Evolutionary conservation across 2,888 invertebrate genomes (phyloP).

Genomic region (Drosophila paranaensis): DNA sequence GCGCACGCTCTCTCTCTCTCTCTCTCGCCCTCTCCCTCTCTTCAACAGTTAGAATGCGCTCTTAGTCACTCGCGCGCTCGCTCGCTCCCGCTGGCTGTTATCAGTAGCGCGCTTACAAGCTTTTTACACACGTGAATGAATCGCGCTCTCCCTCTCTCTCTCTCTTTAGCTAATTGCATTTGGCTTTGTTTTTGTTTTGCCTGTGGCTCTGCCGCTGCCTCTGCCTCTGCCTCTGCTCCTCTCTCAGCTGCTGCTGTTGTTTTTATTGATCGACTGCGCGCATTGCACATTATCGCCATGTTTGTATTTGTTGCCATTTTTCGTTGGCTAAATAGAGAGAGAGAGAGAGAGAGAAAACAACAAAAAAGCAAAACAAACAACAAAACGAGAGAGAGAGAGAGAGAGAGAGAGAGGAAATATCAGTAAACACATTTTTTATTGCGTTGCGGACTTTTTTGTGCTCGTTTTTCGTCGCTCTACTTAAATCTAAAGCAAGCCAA

Average conservation of each 20-base stretch:
- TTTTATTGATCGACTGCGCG: conserved; percentile 65
- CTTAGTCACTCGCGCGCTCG: conserved; percentile 9
- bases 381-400: not conserved
- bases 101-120: conserved; percentile 60
- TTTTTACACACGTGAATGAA: conserved; percentile 66
- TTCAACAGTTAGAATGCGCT: conserved; percentile 32
- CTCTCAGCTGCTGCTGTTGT: conserved; percentile 23
- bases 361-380: conserved; percentile 20
- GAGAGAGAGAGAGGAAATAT: conserved; percentile 5
- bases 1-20: not conserved
- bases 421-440: conserved; percentile 62
- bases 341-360: conserved; percentile 1
- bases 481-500: conserved; percentile 1
- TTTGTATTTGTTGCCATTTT: conserved; percentile 79
- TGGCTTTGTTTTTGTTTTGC: conserved; percentile 33
- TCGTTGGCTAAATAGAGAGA: conserved; percentile 55
- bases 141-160: conserved; percentile 1
- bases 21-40: not conserved
- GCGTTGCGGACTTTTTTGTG: conserved; percentile 50
- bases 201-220: conserved; percentile 4
- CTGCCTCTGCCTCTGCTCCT: not conserved
- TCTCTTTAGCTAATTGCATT: conserved; percentile 63
- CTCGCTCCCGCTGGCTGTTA: conserved; percentile 33
- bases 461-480: conserved; percentile 10
- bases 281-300: conserved; percentile 73